Percentiles rank a stretch among this genome's conserved stretches.
phyloP scores from a whole-genome alignment of 1,140 invertebrate species.

The Ooceraea biroi region DNA sequence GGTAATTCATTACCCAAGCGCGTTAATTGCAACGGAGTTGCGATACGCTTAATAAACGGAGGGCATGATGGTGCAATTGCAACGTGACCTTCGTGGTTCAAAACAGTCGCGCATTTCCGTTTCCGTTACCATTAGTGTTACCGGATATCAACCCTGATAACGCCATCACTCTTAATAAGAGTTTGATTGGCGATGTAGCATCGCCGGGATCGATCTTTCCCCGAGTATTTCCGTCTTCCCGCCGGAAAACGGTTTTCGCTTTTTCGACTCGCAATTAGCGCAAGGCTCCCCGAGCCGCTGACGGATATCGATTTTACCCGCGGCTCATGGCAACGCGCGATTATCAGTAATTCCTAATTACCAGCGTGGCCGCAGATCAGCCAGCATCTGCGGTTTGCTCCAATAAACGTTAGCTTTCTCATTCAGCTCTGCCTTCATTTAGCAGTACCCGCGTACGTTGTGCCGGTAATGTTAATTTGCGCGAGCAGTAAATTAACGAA shows the following conservation, averaged over 20 bases:
- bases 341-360: slow-evolving; percentile 35
- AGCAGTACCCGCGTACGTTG: neutral
- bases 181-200: too few relatives aligned
- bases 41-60: neutral
- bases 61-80: neutral
- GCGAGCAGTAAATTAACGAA: neutral
- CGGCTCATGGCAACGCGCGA: neutral
- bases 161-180: too few relatives aligned
- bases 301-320: slow-evolving; percentile 17
- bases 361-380: neutral
- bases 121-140: too few relatives aligned
- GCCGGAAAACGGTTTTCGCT: neutral
- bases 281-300: neutral
- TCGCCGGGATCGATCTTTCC: neutral
- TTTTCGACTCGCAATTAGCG: slow-evolving; percentile 8
- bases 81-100: neutral
- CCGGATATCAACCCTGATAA: too few relatives aligned
- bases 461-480: too few relatives aligned
- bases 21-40: slow-evolving; percentile 15
- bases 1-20: slow-evolving; percentile 12
- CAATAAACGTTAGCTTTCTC: neutral
- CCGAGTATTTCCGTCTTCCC: neutral
- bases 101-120: neutral
- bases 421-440: neutral
- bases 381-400: neutral